Evolutionary conservation across 1,140 invertebrate genomes (phyloP), one percentile per base, ranked within the genome.

Genomic region (Euwallacea fornicatus): DNA sequence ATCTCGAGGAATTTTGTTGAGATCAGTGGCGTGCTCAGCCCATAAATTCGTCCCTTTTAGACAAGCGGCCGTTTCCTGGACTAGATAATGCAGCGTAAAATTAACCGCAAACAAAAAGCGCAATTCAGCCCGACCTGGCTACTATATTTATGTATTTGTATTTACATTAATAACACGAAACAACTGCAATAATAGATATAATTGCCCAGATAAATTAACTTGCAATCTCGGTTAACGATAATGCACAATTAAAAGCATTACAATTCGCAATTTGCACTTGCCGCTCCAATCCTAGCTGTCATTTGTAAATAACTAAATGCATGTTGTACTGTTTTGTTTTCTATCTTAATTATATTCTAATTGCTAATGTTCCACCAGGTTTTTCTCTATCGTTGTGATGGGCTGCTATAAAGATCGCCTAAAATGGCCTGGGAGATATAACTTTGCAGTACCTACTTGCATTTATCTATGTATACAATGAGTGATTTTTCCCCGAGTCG

Each of bases 111-210:
- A 64, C 15, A 50, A 64, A 64, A 64, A 42, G 44, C 44, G 41
- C 11, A 44, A 33, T 33, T 33, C 41, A 42, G 21, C 44, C 60
- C 42, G 7, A n/a, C 47, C 41, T 11, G 16, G 13, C 46, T 41
- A 64, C 42, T 50, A 64, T 33, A 53, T 33, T 64, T 50, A 50
- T 50, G 44, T 64, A 64, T 64, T 64, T 53, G 62, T 64, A 64
- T 64, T 64, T 64, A 64, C 62, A 64, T 64, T 64, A 64, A 64
- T 64, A 64, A 64, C 62, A 50, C 62, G 62, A 64, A 64, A 64
- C 62, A 64, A 64, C 44, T 64, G 62, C 62, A 64, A 64, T 64
- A 47, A 21, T 16, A 64, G 62, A 64, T 64, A 64, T 64, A 64
- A 64, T 64, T 64, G n/a, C 62, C 44, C 62, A 64, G 62, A 64